A percentile compares a stretch with the other conserved stretches of the same genome.
These are phyloP conservation scores for Lonchura striata DNA, from an alignment of 2,113 vertebrate species.

Conservation along the genomic window DNA sequence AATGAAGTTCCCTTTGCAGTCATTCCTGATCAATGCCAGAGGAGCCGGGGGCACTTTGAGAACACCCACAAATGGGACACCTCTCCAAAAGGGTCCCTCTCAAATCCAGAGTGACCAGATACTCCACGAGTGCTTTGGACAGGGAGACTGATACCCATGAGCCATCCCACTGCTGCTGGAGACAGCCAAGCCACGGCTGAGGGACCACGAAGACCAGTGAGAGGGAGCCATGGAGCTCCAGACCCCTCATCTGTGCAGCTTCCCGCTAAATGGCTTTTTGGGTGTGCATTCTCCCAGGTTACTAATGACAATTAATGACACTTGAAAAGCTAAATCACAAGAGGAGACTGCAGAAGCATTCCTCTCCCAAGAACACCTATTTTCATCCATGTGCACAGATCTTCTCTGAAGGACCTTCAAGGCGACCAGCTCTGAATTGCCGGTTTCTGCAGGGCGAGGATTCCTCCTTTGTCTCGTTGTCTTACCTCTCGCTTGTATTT, in stretches of 20 bases:
- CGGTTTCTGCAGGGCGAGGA: not conserved
- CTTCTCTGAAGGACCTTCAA: constrained; percentile 10
- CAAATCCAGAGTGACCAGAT: not conserved
- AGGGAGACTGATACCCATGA: not conserved
- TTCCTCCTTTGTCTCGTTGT: constrained; percentile 26
- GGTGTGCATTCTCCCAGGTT: not conserved
- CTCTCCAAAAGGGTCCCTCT: not conserved
- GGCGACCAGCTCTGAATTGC: constrained; percentile 13
- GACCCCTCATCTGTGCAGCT: not conserved
- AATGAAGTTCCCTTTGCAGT: not conserved
- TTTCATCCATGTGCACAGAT: not conserved
- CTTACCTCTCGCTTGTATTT: constrained; percentile 26
- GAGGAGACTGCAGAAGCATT: not conserved
- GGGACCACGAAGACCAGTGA: not conserved
- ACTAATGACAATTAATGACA: constrained; percentile 2
- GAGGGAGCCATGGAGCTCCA: not conserved
- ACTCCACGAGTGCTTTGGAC: rapidly evolving
- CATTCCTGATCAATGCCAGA: not conserved
- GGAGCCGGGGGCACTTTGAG: rapidly evolving
- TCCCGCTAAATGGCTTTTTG: not conserved
- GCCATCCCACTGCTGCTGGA: not conserved
- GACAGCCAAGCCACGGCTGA: not conserved
- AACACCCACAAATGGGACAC: not conserved
- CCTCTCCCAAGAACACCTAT: not conserved
- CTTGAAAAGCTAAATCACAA: constrained; percentile 13